Evolutionary conservation across 2,888 invertebrate genomes (phyloP).

Genomic region (Lomographa bimaculata): DNA sequence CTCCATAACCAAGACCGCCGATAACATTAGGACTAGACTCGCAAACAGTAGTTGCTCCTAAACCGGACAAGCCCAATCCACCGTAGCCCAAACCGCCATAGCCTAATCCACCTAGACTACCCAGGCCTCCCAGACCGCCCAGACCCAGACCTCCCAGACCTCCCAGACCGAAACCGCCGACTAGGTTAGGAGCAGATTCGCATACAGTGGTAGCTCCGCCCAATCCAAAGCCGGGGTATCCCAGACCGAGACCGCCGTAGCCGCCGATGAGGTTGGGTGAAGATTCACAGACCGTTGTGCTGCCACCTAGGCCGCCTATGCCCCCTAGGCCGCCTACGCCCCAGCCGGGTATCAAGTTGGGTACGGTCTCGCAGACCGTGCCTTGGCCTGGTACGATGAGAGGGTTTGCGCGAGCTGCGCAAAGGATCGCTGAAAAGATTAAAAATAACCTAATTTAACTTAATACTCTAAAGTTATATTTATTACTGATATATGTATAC

Average conservation of each 20-base stretch:
- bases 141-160: not conserved
- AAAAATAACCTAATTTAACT: too few relatives aligned
- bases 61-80: constrained; percentile 4
- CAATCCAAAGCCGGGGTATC: not conserved
- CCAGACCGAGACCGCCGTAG: not conserved
- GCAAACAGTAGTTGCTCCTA: constrained; percentile 21
- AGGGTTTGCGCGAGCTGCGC: constrained; percentile 49
- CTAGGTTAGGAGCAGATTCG: constrained; percentile 26
- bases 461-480: too few relatives aligned
- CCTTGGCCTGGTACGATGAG: constrained; percentile 36
- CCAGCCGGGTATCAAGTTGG: constrained; percentile 32
- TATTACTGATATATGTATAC: too few relatives aligned
- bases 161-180: constrained; percentile 3
- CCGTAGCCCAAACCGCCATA: constrained; percentile 5
- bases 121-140: constrained; percentile 8
- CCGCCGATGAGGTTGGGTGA: constrained; percentile 16
- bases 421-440: constrained; percentile 52
- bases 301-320: not conserved
- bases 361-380: constrained; percentile 46
- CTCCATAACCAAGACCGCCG: too few relatives aligned
- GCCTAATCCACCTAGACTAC: constrained; percentile 10
- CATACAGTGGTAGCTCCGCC: constrained; percentile 24
- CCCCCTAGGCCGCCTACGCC: constrained; percentile 22
- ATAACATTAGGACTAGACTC: constrained; percentile 15
- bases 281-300: constrained; percentile 34